phyloP scores from a whole-genome alignment of 2,888 invertebrate genomes.

The Agrotis exclamationis region DNA sequence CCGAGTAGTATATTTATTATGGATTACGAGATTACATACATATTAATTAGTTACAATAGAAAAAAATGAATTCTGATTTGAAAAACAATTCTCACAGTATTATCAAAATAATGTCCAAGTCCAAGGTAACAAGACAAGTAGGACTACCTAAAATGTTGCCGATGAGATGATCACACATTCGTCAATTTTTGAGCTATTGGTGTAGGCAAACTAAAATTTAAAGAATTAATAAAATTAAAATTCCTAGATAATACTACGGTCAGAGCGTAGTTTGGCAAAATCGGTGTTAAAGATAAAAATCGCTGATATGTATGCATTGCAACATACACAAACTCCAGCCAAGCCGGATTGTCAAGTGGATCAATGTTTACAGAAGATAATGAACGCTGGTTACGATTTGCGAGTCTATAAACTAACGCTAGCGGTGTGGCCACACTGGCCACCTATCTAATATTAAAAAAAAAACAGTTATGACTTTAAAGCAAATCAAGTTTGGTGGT shows the following conservation, averaged over 20 bases:
- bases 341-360: slow-evolving; percentile 66
- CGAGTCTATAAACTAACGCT: slow-evolving; percentile 68
- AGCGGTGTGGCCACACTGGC: background rate
- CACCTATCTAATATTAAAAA: background rate
- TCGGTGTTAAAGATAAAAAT: slow-evolving; percentile 63
- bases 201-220: slow-evolving; percentile 15
- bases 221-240: slow-evolving; percentile 20
- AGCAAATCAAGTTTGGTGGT: slow-evolving; percentile 1
- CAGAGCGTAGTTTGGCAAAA: slow-evolving; percentile 46
- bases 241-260: background rate
- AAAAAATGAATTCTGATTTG: slow-evolving; percentile 2
- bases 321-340: slow-evolving; percentile 56
- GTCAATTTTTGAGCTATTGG: background rate
- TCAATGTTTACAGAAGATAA: slow-evolving; percentile 68
- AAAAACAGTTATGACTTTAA: background rate
- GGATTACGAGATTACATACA: slow-evolving; percentile 16
- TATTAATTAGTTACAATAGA: background rate
- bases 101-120: background rate
- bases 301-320: slow-evolving; percentile 63
- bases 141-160: background rate
- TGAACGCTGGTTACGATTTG: slow-evolving; percentile 74
- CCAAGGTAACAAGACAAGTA: background rate
- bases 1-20: slow-evolving; percentile 12
- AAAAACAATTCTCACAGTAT: background rate
- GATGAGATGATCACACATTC: background rate